Conservation (phyloP, 2,888 invertebrate species). For the Tholera decimalis region DNA sequence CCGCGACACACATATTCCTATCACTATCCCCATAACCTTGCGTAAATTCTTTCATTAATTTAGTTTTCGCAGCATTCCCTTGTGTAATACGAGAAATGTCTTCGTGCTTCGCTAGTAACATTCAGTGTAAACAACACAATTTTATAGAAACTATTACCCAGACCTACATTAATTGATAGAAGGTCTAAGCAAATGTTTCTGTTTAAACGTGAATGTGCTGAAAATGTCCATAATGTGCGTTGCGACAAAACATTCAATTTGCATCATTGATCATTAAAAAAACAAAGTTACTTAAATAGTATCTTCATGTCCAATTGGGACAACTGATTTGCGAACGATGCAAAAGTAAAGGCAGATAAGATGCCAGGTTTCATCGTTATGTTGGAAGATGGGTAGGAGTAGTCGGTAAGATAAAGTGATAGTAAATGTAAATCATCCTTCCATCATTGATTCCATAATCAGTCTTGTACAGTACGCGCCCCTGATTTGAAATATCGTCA, state of each 20-base stretch:
- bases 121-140: neutral
- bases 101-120: constrained; percentile 8
- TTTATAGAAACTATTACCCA: constrained; percentile 11
- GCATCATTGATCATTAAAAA: neutral
- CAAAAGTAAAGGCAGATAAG: neutral
- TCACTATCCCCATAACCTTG: too few relatives aligned
- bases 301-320: neutral
- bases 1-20: too few relatives aligned
- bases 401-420: neutral
- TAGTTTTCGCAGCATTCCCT: neutral
- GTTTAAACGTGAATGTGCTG: constrained; percentile 7
- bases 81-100: neutral
- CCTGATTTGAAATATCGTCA: neutral
- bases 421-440: neutral
- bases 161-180: neutral
- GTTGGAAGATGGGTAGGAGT: neutral
- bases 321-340: neutral
- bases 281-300: neutral
- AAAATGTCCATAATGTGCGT: constrained; percentile 6
- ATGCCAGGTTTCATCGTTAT: too few relatives aligned
- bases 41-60: neutral
- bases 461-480: neutral
- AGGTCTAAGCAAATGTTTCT: constrained; percentile 13
- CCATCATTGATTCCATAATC: neutral
- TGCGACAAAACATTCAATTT: neutral